Base-by-base conservation (phyloP, 2,888 invertebrate species). In the Ceraclea dissimilis region DNA sequence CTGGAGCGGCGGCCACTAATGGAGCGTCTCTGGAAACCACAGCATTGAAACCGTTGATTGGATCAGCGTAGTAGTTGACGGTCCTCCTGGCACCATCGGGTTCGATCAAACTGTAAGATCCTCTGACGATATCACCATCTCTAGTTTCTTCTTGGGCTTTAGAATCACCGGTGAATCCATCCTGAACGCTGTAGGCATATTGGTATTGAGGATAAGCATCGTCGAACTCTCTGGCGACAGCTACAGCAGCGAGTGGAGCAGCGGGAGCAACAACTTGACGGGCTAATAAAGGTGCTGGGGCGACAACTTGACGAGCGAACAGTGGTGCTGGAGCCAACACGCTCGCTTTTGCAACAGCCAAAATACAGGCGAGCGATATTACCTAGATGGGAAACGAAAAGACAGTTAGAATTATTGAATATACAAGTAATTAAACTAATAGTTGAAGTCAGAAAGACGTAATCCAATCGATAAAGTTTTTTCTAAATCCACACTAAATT, bases 41-140 rank as follows among this genome's bases (percentile, higher is more conserved):
- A 50, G 76, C 76, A 64, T 76, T 76, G 68, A 77, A 77, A 60
- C 77, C 76, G 62, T 74, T 73, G 62, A 75, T 63, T 43, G 71
- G 67, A 63, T 76, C 76, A 54, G 75, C 74, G 54, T 71, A 72
- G 66, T 77, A 77, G 64, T 71, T 74, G 51, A 77, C 77, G 51
- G 67, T 73, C 61, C 77, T 70, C 57, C 71, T 69, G 56, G 72
- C 71, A 63, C 77, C 77, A 63, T 76, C 77, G 53, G 77, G 68
- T 64, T 77, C 76, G 61, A 69, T 69, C 54, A 77, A 65, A 52
- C 74, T 74, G 68, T 76, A 77, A 34, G 71, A 71, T 59, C 77
- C 77, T 62, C 71, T 72, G 31, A 77, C 77, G 54, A 74, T 68
- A 65, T 75, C 76, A 60, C 76, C 76, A 59, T 71, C 72, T 59